phyloP scores from a whole-genome alignment of 2,113 vertebrate genomes.

The Trichechus manatus region DNA sequence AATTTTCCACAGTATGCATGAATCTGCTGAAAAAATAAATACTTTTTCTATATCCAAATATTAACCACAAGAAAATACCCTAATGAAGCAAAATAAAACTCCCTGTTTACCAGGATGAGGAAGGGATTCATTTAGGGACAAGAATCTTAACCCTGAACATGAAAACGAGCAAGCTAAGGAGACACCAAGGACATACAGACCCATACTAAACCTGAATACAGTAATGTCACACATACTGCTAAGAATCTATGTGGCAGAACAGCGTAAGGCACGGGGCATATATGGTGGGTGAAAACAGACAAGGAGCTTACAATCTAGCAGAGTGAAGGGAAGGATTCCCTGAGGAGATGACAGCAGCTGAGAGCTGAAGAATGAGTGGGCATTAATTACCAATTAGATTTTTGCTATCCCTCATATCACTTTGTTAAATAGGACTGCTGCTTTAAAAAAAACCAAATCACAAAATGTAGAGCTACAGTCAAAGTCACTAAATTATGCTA shows the following conservation, averaged over 20 bases:
- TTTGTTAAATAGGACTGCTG: background rate
- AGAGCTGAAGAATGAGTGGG: background rate
- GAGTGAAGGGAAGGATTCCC: background rate
- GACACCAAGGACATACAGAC: background rate
- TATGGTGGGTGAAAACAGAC: background rate
- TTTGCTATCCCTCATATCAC: background rate
- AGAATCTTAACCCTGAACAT: background rate
- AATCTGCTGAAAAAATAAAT: background rate
- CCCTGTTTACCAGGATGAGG: background rate
- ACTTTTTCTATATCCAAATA: background rate
- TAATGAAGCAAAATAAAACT: conserved; percentile 39
- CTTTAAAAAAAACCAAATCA: background rate
- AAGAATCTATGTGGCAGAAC: background rate
- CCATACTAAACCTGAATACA: background rate
- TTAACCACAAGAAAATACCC: background rate
- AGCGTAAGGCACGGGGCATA: background rate
- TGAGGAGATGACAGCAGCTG: background rate
- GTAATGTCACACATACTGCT: background rate
- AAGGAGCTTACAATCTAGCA: background rate
- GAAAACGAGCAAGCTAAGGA: background rate
- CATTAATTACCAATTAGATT: background rate
- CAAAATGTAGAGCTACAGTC: background rate
- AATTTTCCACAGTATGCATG: background rate
- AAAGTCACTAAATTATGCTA: background rate
- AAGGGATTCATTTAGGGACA: background rate